phyloP scores from a whole-genome alignment of 2,888 invertebrate genomes.

The Ditylenchus weischeri region DNA sequence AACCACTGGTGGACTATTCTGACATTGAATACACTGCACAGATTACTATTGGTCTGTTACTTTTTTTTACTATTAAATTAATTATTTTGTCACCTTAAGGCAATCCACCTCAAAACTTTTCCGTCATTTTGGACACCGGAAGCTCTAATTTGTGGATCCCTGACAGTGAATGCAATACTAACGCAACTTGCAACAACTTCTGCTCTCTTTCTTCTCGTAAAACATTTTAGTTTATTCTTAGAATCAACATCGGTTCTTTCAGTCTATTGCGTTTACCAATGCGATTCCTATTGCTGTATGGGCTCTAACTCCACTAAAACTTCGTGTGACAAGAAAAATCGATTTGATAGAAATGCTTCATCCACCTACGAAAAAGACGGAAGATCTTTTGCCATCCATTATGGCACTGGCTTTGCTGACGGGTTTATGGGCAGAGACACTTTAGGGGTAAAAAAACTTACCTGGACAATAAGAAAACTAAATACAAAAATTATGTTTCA shows the following conservation, averaged over 20 bases:
- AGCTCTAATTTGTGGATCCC: slow-evolving; percentile 23
- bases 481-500: slow-evolving; percentile 21
- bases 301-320: slow-evolving; percentile 5
- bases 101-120: slow-evolving; percentile 23
- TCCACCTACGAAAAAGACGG: slow-evolving; percentile 11
- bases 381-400: slow-evolving; percentile 7
- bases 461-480: no score
- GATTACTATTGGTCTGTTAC: slow-evolving; percentile 13
- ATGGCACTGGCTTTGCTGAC: slow-evolving; percentile 15
- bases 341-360: slow-evolving; percentile 2
- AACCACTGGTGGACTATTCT: slow-evolving; percentile 9
- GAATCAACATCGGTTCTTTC: no score
- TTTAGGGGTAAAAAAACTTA: background rate
- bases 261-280: no score
- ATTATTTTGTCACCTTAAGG: no score
- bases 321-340: slow-evolving; percentile 9
- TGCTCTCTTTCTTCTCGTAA: no score
- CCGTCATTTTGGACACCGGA: slow-evolving; percentile 27
- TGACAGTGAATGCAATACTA: no score
- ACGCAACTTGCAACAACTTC: no score
- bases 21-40: slow-evolving; percentile 21
- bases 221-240: no score
- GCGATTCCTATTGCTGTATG: no score
- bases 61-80: no score
- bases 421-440: slow-evolving; percentile 14